These are phyloP conservation scores for Urocyon cinereoargenteus DNA, from an alignment of 2,797 vertebrate species.

Conservation along the genomic window DNA sequence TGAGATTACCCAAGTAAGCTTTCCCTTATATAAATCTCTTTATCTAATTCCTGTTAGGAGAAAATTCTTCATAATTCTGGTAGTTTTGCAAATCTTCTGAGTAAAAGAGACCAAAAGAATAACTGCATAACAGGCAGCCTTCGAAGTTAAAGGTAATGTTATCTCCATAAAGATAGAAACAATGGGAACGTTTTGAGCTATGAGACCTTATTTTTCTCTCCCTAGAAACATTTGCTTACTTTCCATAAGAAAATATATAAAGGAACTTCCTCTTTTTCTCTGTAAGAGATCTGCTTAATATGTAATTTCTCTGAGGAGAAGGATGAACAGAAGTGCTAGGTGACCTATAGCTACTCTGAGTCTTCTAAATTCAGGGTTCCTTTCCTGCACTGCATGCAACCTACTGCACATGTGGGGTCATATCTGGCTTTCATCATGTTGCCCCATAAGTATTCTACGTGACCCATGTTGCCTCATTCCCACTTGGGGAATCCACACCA, in stretches of 20 bases:
- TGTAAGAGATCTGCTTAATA: not conserved
- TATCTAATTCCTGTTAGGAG: not conserved
- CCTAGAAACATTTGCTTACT: not conserved
- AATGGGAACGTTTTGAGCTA: not conserved
- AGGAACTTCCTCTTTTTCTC: not conserved
- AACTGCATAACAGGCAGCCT: not conserved
- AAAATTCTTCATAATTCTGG: not conserved
- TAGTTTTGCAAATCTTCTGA: not conserved
- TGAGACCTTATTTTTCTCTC: not conserved
- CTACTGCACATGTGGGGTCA: fast-evolving
- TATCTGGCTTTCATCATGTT: not conserved
- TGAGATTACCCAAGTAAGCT: not conserved
- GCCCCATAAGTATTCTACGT: no score
- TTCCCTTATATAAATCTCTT: not conserved
- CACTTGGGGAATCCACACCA: not conserved
- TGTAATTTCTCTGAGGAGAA: not conserved
- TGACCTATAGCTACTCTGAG: not conserved
- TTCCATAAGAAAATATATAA: not conserved
- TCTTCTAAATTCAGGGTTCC: not conserved
- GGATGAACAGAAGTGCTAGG: not conserved
- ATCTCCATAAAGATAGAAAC: not conserved
- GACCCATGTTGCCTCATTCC: no score
- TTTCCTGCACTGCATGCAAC: not conserved
- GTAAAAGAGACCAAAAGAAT: not conserved
- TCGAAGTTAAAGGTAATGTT: not conserved